Conservation (phyloP, 2,797 vertebrate species). For the Girardinus metallicus region DNA sequence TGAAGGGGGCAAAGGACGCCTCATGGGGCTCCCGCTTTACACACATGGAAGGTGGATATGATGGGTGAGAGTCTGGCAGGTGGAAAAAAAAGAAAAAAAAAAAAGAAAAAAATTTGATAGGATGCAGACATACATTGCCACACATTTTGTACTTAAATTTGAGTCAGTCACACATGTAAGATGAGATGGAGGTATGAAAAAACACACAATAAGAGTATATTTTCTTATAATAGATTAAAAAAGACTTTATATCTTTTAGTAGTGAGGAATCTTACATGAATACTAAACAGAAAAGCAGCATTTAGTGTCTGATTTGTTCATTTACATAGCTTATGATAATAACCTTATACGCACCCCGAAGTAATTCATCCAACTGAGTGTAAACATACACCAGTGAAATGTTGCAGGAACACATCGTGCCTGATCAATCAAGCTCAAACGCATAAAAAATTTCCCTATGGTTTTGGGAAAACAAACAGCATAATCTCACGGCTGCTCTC, state of each 20-base stretch:
- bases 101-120: slow-evolving; percentile 43
- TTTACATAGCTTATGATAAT: slow-evolving; percentile 74
- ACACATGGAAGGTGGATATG: slow-evolving; percentile 88
- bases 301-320: slow-evolving; percentile 68
- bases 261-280: slow-evolving; percentile 48
- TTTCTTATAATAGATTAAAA: neutral
- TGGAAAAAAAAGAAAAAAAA: slow-evolving; percentile 57
- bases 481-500: slow-evolving; percentile 72
- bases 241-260: slow-evolving; percentile 23
- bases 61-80: slow-evolving; percentile 83
- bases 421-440: slow-evolving; percentile 80
- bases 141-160: slow-evolving; percentile 47
- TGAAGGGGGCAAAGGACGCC: slow-evolving; percentile 93
- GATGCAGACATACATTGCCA: slow-evolving; percentile 65
- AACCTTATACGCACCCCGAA: slow-evolving; percentile 65
- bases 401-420: slow-evolving; percentile 68
- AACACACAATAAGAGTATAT: slow-evolving; percentile 8
- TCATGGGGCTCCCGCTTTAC: slow-evolving; percentile 93
- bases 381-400: slow-evolving; percentile 73
- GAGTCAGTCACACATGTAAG: slow-evolving; percentile 55
- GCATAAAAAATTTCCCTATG: slow-evolving; percentile 76
- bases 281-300: slow-evolving; percentile 60
- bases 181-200: slow-evolving; percentile 38
- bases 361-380: slow-evolving; percentile 73
- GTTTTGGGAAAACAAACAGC: slow-evolving; percentile 77